Conservation (phyloP, 2,888 invertebrate species). For the Litoditis marina region DNA sequence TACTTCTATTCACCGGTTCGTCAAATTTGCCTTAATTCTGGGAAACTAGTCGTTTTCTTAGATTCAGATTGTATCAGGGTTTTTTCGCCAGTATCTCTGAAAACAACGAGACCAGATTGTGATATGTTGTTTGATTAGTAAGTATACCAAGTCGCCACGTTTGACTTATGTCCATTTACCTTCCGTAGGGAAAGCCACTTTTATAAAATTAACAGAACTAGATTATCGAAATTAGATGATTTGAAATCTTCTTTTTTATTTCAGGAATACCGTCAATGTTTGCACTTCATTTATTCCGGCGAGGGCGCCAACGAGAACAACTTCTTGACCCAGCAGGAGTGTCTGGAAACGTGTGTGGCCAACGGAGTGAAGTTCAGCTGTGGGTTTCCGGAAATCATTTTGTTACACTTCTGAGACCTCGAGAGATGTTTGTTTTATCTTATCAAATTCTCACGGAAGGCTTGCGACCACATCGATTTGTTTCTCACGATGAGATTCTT, state of each 20-base stretch:
- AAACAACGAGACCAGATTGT: too few relatives aligned
- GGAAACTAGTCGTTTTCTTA: neutral
- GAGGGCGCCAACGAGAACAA: constrained; percentile 37
- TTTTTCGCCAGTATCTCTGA: too few relatives aligned
- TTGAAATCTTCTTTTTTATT: neutral
- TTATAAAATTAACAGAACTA: too few relatives aligned
- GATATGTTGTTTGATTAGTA: too few relatives aligned
- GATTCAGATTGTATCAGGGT: too few relatives aligned
- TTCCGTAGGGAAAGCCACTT: too few relatives aligned
- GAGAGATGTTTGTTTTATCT: neutral
- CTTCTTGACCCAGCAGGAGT: constrained; percentile 31
- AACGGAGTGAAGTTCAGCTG: constrained; percentile 39
- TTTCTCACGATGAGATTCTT: too few relatives aligned
- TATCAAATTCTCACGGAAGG: neutral
- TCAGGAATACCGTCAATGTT: constrained; percentile 40
- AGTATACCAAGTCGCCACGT: too few relatives aligned
- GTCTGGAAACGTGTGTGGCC: constrained; percentile 35
- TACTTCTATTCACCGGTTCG: constrained; percentile 34
- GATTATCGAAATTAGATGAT: too few relatives aligned
- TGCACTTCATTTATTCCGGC: constrained; percentile 42
- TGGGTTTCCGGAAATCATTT: constrained; percentile 15
- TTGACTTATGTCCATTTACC: too few relatives aligned
- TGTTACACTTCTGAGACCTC: neutral
- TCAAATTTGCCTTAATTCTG: neutral
- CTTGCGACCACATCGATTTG: too few relatives aligned